Evolutionary conservation across 2,113 vertebrate genomes (phyloP), one percentile per base, ranked within the genome.

Genomic region (Pseudorectes ferrugineus): DNA sequence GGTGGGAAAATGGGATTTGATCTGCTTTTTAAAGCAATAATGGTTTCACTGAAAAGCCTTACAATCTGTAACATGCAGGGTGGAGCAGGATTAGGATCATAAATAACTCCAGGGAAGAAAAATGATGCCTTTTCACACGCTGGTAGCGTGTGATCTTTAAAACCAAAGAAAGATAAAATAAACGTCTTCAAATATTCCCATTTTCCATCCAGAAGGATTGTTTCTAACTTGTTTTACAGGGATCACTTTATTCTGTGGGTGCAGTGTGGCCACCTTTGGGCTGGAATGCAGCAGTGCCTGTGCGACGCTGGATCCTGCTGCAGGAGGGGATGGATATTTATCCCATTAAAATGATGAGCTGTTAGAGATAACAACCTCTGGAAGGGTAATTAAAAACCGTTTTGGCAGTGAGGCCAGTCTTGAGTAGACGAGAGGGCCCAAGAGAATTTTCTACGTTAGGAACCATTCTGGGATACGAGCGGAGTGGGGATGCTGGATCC

Each of bases 1-100:
- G 42, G 67, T 88, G 92, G 73, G 78, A 80, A 90, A 63, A 49
- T 26, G 71, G 36, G 92, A 93, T 89, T 29, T 67, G 78, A 93
- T 88, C 58, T 88, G 82, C 54, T 66, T 54, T 92, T 79, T 45
- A 68, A 78, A 85, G 90, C 81, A 61, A 0, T 55, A 92, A 88
- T 13, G 17, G 36, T 12, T 70, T n/a, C 35, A 20, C 38, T 24
- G n/a, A 26, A 79, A 73, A 94, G 72, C 68, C 51, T 76, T 38
- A 31, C 71, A 42, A 54, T 38, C 73, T 48, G 52, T 40, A 75
- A 92, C 3, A 22, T 3, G 42, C 5, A 68, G 90, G 90, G 88
- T 66, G 92, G 82, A 92, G 95, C 16, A 29, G 85, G 73, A 71
- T 73, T 46, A 63, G 54, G 73, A 28, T 40, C 84, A 74, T 55